Conservation (phyloP, 1,140 invertebrate genomes). For the Phocides pigmalion region DNA sequence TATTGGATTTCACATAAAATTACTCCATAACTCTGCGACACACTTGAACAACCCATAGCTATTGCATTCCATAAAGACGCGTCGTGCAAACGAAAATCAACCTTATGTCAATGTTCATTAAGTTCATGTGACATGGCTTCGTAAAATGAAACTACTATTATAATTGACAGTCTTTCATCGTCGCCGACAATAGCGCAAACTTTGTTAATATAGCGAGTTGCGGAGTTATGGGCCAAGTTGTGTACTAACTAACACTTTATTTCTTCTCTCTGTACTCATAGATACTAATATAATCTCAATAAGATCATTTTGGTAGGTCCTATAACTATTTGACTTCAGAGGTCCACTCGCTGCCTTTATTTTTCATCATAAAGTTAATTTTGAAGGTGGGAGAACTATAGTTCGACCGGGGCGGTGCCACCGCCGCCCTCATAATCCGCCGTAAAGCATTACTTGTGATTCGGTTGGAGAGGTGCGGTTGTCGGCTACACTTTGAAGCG, state of each 20-base stretch:
- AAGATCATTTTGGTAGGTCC: neutral
- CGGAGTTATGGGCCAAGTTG: conserved; percentile 8
- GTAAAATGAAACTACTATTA: neutral
- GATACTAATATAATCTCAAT: neutral
- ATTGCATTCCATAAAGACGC: neutral
- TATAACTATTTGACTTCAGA: no score
- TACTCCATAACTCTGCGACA: neutral
- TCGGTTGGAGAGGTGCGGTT: no score
- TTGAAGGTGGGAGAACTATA: no score
- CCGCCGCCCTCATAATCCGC: no score
- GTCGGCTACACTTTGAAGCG: no score
- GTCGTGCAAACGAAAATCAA: neutral
- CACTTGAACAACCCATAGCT: neutral
- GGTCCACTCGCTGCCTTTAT: no score
- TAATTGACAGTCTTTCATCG: neutral
- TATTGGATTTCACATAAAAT: neutral
- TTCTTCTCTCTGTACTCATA: neutral
- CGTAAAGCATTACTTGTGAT: no score
- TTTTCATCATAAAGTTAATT: no score
- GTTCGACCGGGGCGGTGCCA: no score
- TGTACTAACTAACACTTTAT: conserved; percentile 4
- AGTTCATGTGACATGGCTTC: neutral
- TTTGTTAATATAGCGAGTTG: conserved; percentile 24
- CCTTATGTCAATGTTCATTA: neutral
- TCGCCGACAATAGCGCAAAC: neutral